A percentile compares a stretch with the other conserved stretches of the same genome.
Conservation (phyloP, 2,113 vertebrate species). For the Malurus elegans region DNA sequence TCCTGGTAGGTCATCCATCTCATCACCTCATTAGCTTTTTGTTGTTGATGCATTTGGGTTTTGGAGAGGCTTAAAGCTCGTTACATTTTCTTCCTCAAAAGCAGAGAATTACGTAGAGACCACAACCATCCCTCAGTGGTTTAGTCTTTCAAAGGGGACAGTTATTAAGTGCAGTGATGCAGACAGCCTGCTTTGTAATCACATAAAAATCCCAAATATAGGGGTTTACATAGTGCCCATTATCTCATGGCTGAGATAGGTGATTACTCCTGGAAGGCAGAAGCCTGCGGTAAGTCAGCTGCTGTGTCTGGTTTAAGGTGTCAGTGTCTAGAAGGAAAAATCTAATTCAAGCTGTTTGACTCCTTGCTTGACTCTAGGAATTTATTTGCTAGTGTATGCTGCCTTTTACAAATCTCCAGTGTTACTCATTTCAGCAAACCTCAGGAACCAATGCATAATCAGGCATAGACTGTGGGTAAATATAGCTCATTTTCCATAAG, state of each 20-base stretch:
- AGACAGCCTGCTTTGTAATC: background rate
- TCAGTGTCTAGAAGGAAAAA: background rate
- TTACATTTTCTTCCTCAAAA: background rate
- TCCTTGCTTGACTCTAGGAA: background rate
- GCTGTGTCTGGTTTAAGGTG: background rate
- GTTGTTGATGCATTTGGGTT: background rate
- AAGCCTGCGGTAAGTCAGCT: background rate
- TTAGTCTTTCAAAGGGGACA: background rate
- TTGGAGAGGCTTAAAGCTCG: background rate
- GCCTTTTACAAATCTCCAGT: background rate
- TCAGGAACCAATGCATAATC: background rate
- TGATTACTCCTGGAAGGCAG: background rate
- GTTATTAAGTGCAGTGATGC: background rate
- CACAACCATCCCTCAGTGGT: background rate
- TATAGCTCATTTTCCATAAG: background rate
- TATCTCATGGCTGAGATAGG: background rate
- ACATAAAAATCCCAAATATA: background rate
- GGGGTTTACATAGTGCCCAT: background rate
- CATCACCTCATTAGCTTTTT: background rate
- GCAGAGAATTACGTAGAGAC: background rate
- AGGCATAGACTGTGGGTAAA: background rate
- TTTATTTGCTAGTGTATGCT: background rate
- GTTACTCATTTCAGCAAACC: background rate
- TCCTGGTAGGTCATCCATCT: background rate
- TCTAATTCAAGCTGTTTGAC: background rate